These are phyloP conservation scores for Pantherophis vulpinus DNA, from an alignment of 2,797 vertebrate species.

Conservation along the genomic window DNA sequence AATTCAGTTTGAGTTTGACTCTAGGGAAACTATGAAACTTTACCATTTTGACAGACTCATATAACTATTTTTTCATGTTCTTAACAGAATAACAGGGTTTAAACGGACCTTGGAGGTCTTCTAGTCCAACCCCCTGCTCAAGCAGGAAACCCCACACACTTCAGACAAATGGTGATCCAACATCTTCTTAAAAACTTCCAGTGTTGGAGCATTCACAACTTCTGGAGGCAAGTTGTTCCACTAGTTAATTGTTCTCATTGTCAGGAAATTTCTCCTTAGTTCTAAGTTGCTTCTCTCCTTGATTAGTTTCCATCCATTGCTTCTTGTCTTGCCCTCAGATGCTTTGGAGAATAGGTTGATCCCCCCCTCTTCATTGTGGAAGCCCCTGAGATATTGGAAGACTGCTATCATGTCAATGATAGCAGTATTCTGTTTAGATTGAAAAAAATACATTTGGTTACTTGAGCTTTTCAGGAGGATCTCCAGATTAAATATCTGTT, in stretches of 20 bases:
- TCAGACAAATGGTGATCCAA: background rate
- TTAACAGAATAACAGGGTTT: background rate
- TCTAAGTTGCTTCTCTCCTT: background rate
- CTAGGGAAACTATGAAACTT: background rate
- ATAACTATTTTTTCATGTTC: background rate
- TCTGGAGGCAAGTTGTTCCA: background rate
- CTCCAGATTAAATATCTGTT: background rate
- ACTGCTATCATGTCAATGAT: too few species aligned
- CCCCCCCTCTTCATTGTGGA: accelerated
- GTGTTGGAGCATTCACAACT: background rate
- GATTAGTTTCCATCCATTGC: background rate
- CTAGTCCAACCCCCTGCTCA: background rate
- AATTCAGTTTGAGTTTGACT: background rate
- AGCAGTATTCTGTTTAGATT: background rate
- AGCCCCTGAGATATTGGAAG: background rate
- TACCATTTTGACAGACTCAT: background rate
- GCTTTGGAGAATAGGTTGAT: background rate
- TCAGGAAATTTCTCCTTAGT: background rate
- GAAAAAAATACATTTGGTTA: background rate
- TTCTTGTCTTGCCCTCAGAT: background rate
- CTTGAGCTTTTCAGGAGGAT: background rate
- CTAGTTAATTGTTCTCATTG: background rate
- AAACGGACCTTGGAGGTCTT: background rate
- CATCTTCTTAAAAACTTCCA: background rate
- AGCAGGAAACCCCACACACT: background rate